Conservation (phyloP, 2,888 invertebrate genomes). For the Macrophya annulata region DNA sequence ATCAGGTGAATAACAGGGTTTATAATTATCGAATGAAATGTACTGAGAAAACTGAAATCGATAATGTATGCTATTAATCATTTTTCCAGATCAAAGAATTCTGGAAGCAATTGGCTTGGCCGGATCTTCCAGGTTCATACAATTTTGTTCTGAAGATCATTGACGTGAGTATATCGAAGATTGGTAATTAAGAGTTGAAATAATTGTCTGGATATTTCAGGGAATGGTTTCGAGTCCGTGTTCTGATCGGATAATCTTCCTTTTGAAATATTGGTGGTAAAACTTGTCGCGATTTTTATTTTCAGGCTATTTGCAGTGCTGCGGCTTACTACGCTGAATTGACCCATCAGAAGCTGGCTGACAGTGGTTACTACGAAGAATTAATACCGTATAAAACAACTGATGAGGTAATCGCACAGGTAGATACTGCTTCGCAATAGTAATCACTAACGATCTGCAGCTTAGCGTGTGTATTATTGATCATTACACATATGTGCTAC, state of each 20-base stretch:
- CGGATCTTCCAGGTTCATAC: conserved; percentile 84
- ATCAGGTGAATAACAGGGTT: conserved; percentile 75
- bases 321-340: conserved; percentile 94
- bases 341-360: conserved; percentile 90
- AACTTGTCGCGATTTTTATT: conserved; percentile 30
- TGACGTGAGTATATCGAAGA: conserved; percentile 77
- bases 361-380: conserved; percentile 90
- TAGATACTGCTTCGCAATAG: conserved; percentile 68
- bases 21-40: not conserved
- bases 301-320: conserved; percentile 91
- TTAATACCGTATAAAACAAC: conserved; percentile 76
- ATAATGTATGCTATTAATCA: not conserved
- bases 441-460: conserved; percentile 30
- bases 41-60: not conserved
- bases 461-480: not conserved
- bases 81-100: conserved; percentile 87
- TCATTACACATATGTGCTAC: not conserved
- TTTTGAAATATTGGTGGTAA: not conserved
- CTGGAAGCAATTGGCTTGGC: conserved; percentile 96
- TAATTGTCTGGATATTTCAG: not conserved
- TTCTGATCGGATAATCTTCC: conserved; percentile 4
- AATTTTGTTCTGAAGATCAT: conserved; percentile 81
- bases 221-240: too few species aligned
- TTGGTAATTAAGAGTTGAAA: not conserved
- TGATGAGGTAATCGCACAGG: conserved; percentile 78